These are phyloP conservation scores for Lanistes nyassanus DNA, from an alignment of 1,140 invertebrate species.

Conservation along the genomic window DNA sequence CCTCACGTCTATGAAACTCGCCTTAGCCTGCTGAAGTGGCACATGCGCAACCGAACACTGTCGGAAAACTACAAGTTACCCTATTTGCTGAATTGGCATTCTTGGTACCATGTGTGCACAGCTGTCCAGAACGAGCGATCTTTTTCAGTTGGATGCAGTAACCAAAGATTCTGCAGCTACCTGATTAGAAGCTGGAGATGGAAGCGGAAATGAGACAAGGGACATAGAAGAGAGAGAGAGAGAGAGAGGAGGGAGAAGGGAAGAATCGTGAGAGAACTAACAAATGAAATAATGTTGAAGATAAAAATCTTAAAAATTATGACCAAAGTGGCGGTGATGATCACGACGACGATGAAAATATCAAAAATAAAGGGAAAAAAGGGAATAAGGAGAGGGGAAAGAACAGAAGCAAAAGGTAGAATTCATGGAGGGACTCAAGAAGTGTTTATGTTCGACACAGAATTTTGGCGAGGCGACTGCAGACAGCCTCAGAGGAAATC, in stretches of 20 bases:
- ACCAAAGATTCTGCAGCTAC: too few relatives aligned
- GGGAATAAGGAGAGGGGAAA: not conserved
- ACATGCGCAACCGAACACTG: not conserved
- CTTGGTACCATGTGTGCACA: not conserved
- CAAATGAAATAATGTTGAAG: slow-evolving; percentile 1
- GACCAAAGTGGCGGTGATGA: too few relatives aligned
- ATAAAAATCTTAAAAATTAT: too few relatives aligned
- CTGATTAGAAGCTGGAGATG: not conserved
- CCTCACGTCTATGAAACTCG: too few relatives aligned
- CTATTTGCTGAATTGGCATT: not conserved
- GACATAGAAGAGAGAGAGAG: not conserved
- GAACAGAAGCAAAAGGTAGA: not conserved
- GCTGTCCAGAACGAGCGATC: not conserved
- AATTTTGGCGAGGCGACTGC: too few relatives aligned
- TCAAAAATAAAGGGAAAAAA: too few relatives aligned
- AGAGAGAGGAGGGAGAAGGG: not conserved
- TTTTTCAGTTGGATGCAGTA: too few relatives aligned
- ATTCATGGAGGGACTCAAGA: too few relatives aligned
- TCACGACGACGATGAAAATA: too few relatives aligned
- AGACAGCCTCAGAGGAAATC: too few relatives aligned
- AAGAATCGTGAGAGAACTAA: slow-evolving; percentile 10
- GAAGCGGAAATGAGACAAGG: not conserved
- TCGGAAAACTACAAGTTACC: not conserved
- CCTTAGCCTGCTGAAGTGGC: not conserved
- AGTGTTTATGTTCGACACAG: too few relatives aligned